Evolutionary conservation across 23 tunicate genomes (phyloP), one percentile per base, ranked within the genome.

Genomic region (Halocynthia aurantium): DNA sequence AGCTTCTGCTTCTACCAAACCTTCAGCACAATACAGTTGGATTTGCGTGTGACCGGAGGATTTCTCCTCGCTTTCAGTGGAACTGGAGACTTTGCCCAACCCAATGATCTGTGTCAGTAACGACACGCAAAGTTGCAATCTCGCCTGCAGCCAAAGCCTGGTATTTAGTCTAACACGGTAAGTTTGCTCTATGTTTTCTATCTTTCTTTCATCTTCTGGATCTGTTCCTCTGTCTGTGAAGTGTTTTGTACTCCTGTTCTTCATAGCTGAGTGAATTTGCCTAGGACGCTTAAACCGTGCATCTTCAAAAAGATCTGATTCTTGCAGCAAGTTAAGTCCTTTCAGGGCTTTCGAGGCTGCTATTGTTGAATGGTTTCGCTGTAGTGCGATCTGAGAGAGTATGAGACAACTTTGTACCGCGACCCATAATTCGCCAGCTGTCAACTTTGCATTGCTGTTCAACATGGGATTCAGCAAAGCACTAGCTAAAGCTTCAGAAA

Each of bases 21-120:
- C 98, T 68, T 92, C 91, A 18, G 98, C 98, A 57, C 88, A 89
- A 66, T 89, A 89, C 8, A 89, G 84, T 60, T 89, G 96, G 13
- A 75, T 77, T 57, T 81, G 85, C 7, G 80, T 69, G 78, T 83
- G 87, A 70, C 81, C 84, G 11, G 74, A 52, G 5, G 76, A 49
- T 8, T 88, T 88, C 8, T 76, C 56, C 56, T 56, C 56, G 12
- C 22, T 49, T 17, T 2, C 6, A 20, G 56, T 44, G 2, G 78
- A 44, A 54, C 60, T 74, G 31, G 65, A 15, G 19, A 74, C 62
- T 80, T 90, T 90, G 52, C 90, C 97, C 22, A 85, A 55, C 20
- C 90, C 97, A 76, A 79, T 85, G 53, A 90, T 57, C 73, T 90
- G 97, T 8, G 82, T 73, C 15, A 80, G 67, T 49, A 90, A 81